Base-by-base conservation (phyloP, 2,113 vertebrate genomes). In the Poeciliopsis prolifica region DNA sequence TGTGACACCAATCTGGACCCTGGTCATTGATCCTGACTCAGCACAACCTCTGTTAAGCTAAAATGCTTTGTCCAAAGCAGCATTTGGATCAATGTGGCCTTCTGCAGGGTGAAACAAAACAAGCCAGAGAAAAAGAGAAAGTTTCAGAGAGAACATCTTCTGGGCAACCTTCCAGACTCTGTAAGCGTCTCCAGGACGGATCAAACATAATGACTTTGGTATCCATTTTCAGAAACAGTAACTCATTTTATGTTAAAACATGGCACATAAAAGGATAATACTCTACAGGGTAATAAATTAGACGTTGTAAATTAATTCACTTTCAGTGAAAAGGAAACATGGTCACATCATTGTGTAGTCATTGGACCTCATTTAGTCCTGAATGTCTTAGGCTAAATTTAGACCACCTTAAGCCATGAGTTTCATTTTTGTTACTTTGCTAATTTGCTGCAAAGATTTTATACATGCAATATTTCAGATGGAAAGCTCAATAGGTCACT, bases 91-190 rank as follows among this genome's bases (percentile, higher is more conserved):
- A 5, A 58, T 26, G 5, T 3, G 13, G 26, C 24, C 28, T 62
- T 71, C 60, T 65, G 72, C 19, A 63, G 61, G 70, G 31, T 70
- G 19, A 71, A 5, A 68, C 2, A 8, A 68, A 62, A 48, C 30
- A 11, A 61, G 22, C 37, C 0, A 4, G 30, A 22, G 10, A 11
- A 15, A 24, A 60, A 22, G 24, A 35, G 35, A 33, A 72, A 29
- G 30, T 19, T 66, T 61, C 74, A 67, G 24, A 65, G 48, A 28
- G 67, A 64, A 64, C 60, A 70, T 65, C 35, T 77, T 58, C 62
- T 64, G 61, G 44, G 61, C 24, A 11, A 58, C 35, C 28, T 54
- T 70, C 75, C 33, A 65, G 64, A 64, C n/a, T 70, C 66, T 64
- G 68, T 14, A 54, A 58, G 30, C 48, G 33, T 58, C 28, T 14